phyloP scores from a whole-genome alignment of 2,888 invertebrate species.

The Cheilosia soror region DNA sequence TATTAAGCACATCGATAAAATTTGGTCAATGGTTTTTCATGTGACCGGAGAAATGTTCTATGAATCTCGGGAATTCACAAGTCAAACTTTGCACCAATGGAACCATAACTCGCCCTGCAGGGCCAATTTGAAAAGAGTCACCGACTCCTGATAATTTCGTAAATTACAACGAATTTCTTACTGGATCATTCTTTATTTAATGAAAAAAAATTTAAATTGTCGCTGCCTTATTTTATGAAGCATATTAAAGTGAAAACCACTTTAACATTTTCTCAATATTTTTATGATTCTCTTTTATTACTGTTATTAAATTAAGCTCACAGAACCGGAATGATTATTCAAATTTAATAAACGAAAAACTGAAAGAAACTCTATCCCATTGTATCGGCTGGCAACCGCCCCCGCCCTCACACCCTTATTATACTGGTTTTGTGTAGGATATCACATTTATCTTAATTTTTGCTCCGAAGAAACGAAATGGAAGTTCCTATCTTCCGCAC shows the following conservation, averaged over 20 bases:
- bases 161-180: background rate
- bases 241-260: conserved; percentile 37
- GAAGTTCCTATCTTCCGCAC: conserved; percentile 41
- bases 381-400: background rate
- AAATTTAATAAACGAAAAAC: conserved; percentile 70
- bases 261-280: background rate
- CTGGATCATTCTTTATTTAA: too few species aligned
- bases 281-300: conserved; percentile 62
- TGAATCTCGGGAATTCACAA: too few species aligned
- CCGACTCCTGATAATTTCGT: too few species aligned
- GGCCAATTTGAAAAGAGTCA: too few species aligned
- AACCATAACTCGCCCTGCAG: too few species aligned
- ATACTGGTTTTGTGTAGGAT: conserved; percentile 31
- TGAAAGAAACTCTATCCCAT: conserved; percentile 21
- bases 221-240: background rate
- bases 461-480: conserved; percentile 32
- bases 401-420: conserved; percentile 9
- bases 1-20: too few species aligned
- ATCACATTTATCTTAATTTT: conserved; percentile 64
- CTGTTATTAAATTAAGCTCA: conserved; percentile 67
- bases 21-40: too few species aligned
- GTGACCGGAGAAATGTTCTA: too few species aligned
- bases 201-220: too few species aligned
- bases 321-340: conserved; percentile 69
- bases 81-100: too few species aligned